Conservation (phyloP, 2,113 vertebrate genomes). For the Meles meles region DNA sequence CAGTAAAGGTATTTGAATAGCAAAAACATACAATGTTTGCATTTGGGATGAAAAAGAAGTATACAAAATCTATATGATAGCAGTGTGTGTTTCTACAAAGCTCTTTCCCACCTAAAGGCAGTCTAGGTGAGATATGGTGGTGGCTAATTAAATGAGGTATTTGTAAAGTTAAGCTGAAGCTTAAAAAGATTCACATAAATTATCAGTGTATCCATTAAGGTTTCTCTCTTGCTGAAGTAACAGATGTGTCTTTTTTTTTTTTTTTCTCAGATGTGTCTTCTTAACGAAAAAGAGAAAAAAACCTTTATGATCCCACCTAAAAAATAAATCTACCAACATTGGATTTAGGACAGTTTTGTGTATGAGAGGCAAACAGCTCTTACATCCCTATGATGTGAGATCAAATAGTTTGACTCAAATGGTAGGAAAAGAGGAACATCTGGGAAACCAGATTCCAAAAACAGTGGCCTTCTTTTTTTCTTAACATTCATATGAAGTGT, state of each 20-base stretch:
- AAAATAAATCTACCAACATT: neutral
- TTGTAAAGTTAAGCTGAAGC: constrained; percentile 62
- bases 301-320: neutral
- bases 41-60: neutral
- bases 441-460: neutral
- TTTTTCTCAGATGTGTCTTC: neutral
- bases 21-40: neutral
- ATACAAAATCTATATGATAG: neutral
- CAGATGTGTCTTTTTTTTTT: neutral
- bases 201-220: constrained; percentile 60
- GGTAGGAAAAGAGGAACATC: neutral
- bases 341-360: neutral
- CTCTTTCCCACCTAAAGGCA: constrained; percentile 41
- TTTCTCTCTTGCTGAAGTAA: constrained; percentile 43
- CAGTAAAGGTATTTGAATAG: constrained; percentile 18
- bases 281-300: neutral
- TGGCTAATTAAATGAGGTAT: constrained; percentile 72
- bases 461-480: neutral
- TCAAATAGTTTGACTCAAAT: constrained; percentile 11
- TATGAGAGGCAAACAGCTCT: neutral
- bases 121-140: constrained; percentile 60
- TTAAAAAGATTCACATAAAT: constrained; percentile 71
- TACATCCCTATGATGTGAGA: neutral
- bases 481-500: neutral
- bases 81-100: constrained; percentile 34